A percentile compares a stretch with the other conserved stretches of the same genome.
Evolutionary conservation across 2,888 invertebrate genomes (phyloP).

Genomic region (Habrosyne pyritoides): DNA sequence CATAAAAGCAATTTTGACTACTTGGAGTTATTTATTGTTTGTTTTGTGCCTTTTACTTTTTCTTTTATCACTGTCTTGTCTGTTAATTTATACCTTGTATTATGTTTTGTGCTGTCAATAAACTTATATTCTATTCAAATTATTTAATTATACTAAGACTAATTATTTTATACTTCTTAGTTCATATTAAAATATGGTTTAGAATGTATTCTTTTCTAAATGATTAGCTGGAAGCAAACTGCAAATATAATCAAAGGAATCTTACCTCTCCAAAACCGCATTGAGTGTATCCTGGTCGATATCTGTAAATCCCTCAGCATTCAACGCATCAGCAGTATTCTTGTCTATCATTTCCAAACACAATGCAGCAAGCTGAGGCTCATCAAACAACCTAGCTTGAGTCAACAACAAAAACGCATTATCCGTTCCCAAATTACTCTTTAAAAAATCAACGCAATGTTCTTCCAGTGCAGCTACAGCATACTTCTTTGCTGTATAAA

Average conservation of each 20-base stretch:
- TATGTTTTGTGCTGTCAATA: too few relatives aligned
- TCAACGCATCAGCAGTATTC: slow-evolving; percentile 90
- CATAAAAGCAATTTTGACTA: too few relatives aligned
- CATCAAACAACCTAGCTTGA: slow-evolving; percentile 91
- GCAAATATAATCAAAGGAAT: slow-evolving; percentile 6
- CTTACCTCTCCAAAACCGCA: slow-evolving; percentile 86
- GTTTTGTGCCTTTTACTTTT: too few relatives aligned
- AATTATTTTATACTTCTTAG: too few relatives aligned
- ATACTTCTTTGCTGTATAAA: slow-evolving; percentile 94
- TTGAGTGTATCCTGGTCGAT: slow-evolving; percentile 91
- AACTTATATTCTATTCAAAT: too few relatives aligned
- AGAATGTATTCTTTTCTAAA: too few relatives aligned
- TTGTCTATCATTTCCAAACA: slow-evolving; percentile 93
- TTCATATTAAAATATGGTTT: too few relatives aligned
- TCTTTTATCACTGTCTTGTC: too few relatives aligned
- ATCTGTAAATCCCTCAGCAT: slow-evolving; percentile 92
- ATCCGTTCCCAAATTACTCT: slow-evolving; percentile 89
- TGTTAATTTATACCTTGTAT: too few relatives aligned
- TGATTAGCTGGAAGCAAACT: slow-evolving; percentile 18
- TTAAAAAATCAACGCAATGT: slow-evolving; percentile 91
- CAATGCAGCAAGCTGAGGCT: slow-evolving; percentile 90
- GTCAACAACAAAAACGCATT: slow-evolving; percentile 93
- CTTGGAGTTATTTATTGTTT: too few relatives aligned
- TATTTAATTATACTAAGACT: too few relatives aligned
- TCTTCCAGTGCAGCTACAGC: slow-evolving; percentile 92